Base-by-base conservation (phyloP, 2,113 vertebrate genomes). In the Lepisosteus oculatus region DNA sequence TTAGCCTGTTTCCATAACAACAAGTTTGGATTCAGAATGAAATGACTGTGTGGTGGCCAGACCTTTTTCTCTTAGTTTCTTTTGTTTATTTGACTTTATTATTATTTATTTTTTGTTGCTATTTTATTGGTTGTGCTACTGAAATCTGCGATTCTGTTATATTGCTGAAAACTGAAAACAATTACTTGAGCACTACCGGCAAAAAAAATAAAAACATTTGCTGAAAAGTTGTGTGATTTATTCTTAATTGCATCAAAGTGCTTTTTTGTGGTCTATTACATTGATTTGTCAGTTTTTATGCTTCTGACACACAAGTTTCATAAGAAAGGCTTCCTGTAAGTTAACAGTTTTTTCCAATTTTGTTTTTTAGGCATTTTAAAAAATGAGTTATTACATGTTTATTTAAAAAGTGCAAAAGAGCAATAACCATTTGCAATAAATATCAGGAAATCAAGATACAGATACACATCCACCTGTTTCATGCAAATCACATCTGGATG, bases 131-230 rank as follows among this genome's bases (percentile, higher is more conserved):
- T 69, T 51, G 55, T 7, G 61, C 61, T 69, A 41, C 2, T 13
- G 29, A 59, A 59, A n/a, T 73, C 45, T 62, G 62, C 51, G 55
- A 13, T 55, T 51, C 61, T 74, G 72, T 74, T 69, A 69, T 69
- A 42, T 64, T 14, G 72, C 68, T 64, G 59, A 59, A 69, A 69
- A 74, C 63, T 8, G 68, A 45, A 17, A 69, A 68, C 15, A 42
- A 61, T 43, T 12, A 55, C 47, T 64, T 57, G 68, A 69, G 67
- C 11, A 67, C 72, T 68, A 55, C 51, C 8, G 69, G 67, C 64
- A 61, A 69, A 64, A 74, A 74, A 55, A 4, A 29, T 69, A 64
- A 64, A 74, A 74, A 74, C 29, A 42, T n/a, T 64, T 51, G 47
- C n/a, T 64, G 47, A 69, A 65, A 74, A 69, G 41, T 44, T 59